phyloP scores from a whole-genome alignment of 2,797 vertebrate species.

The Sebastes hubbsi region DNA sequence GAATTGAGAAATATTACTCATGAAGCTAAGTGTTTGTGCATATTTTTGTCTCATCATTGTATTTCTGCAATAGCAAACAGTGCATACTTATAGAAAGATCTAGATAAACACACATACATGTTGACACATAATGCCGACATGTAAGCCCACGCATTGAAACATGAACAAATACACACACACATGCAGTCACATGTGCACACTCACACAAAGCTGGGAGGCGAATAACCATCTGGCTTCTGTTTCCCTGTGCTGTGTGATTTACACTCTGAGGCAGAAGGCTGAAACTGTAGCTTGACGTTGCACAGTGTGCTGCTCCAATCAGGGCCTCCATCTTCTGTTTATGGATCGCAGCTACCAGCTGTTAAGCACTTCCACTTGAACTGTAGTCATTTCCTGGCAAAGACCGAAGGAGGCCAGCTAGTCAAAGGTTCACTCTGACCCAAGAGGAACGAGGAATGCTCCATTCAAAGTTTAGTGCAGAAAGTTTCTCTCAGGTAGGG shows the following conservation, averaged over 20 bases:
- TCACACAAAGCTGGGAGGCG: conserved; percentile 49
- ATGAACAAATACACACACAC: conserved; percentile 12
- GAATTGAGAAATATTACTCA: not conserved
- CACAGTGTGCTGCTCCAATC: conserved; percentile 72
- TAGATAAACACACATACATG: not conserved
- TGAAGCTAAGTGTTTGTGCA: not conserved
- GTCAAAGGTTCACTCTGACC: conserved; percentile 60
- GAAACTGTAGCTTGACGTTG: conserved; percentile 74
- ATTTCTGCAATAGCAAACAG: not conserved
- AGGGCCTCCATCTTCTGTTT: conserved; percentile 73
- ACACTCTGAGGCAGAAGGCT: conserved; percentile 59
- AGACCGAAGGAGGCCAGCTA: conserved; percentile 40
- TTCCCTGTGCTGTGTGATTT: conserved; percentile 66
- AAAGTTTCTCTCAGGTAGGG: conserved; percentile 24
- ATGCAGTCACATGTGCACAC: conserved; percentile 4
- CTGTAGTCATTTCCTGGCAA: conserved; percentile 66
- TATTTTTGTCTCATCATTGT: not conserved
- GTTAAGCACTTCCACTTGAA: conserved; percentile 76
- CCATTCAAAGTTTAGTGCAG: conserved; percentile 17
- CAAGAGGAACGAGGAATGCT: conserved; percentile 36
- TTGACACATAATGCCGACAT: not conserved
- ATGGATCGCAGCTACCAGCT: conserved; percentile 77
- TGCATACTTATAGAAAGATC: not conserved
- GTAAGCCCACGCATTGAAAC: not conserved
- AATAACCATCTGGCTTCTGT: conserved; percentile 79